Evolutionary conservation across 2,888 invertebrate species (phyloP), one percentile per base, ranked within the genome.

Genomic region (Eupithecia exiguata): DNA sequence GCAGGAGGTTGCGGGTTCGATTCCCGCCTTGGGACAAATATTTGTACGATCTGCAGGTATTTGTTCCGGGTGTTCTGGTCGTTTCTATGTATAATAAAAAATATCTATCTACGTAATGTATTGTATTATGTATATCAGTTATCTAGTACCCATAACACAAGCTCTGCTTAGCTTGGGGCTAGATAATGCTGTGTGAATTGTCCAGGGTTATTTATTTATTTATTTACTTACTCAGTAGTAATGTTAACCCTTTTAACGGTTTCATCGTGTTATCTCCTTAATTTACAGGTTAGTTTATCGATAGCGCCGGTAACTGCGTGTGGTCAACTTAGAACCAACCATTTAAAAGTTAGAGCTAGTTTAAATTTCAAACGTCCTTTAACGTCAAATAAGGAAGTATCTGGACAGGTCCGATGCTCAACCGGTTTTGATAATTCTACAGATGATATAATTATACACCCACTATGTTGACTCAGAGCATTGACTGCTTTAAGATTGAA

Each of bases 221-320:
- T n/a, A n/a, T n/a, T n/a, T 53, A 21, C 10, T 53, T 53, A 53
- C 53, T 21, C 46, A n/a, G 46, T 77, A 76, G 76, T 68, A 66
- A 69, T 74, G 70, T 71, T 70, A 68, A 70, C 70, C 74, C 69
- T 68, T 77, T 79, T 79, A n/a, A 77, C 82, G 75, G 76, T 72
- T 79, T 73, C 71, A 74, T 77, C 76, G 71, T 78, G 82, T 82
- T 82, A 79, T 69, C 77, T 74, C 68, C 72, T 72, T 78, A 74
- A 80, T 83, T 81, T 81, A 78, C 76, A 77, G 67, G 74, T 75
- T 79, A 79, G 68, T 78, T 78, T 80, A 78, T 82, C 80, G 81
- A 81, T 83, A 78, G 49, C 61, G 69, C 71, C 74, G 77, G 76
- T 82, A 79, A 72, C 80, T 68, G 81, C 82, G 83, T 85, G 80